A percentile compares a stretch with the other conserved stretches of the same genome.
Conservation (phyloP, 2,797 vertebrate genomes). For the Chaetodon trifasciatus region DNA sequence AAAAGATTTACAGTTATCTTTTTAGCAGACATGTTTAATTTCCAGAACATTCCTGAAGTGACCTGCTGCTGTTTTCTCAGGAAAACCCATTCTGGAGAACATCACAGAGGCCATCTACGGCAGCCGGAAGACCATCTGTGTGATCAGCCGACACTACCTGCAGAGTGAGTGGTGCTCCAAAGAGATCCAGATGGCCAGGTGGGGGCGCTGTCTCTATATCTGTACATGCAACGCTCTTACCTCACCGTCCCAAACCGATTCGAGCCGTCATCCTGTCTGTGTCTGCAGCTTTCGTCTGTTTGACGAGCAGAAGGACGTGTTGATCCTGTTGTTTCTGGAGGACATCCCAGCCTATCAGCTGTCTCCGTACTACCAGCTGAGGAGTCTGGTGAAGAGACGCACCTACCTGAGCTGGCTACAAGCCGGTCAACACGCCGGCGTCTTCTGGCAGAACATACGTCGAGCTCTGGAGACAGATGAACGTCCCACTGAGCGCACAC, state of each 20-base stretch:
- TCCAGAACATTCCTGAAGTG: too few relatives aligned
- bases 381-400: conserved; percentile 59
- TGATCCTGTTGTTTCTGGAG: conserved; percentile 75
- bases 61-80: conserved; percentile 31
- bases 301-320: conserved; percentile 67
- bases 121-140: conserved; percentile 79
- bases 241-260: neutral
- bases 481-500: neutral
- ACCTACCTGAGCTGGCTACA: conserved; percentile 70
- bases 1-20: too few relatives aligned
- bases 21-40: too few relatives aligned
- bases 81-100: conserved; percentile 78
- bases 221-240: too few relatives aligned
- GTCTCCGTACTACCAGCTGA: conserved; percentile 61
- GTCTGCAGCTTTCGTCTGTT: conserved; percentile 62
- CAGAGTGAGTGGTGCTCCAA: conserved; percentile 79
- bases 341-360: conserved; percentile 54
- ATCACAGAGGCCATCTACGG: conserved; percentile 79
- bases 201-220: neutral
- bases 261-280: rapidly evolving
- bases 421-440: conserved; percentile 3
- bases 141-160: conserved; percentile 74
- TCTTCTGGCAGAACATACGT: conserved; percentile 62
- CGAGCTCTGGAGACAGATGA: conserved; percentile 32
- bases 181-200: conserved; percentile 78